Evolutionary conservation across 2,797 vertebrate genomes (phyloP), one percentile per base, ranked within the genome.

Genomic region (Scleropages formosus): DNA sequence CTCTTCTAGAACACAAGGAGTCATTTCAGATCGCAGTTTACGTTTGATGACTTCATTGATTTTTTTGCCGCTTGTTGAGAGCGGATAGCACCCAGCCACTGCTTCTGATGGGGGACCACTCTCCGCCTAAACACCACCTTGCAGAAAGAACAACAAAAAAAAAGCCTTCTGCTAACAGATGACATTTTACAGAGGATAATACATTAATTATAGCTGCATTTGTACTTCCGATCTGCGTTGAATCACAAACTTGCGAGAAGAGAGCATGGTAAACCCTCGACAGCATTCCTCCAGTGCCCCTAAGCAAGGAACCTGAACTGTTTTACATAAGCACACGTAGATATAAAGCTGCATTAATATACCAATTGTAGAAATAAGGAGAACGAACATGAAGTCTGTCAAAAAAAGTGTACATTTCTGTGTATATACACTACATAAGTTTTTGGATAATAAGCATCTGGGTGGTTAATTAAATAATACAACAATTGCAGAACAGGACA

Each of bases 31-130:
- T 53, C 67, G 80, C 87, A 90, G 88, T 92, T 90, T 87, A 89
- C 90, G 87, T 91, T 90, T 91, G 87, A 91, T 90, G 88, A 90
- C 86, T 88, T 87, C 92, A 92, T 93, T 90, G 91, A 93, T 91
- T 90, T 89, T 76, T n/a, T 49, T 70, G 69, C 53, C 76, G 77
- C 27, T 56, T 71, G 69, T 73, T 58, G 16, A 39, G 60, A 87
- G 81, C 84, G 76, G 77, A 83, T 80, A 82, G 82, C 84, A 80
- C 80, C 80, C 81, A 84, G 75, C 81, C 78, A 73, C 65, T 56
- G 64, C 53, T 69, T 61, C 31, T 61, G 70, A 67, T 61, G 63
- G 69, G 64, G 64, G 71, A 62, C 66, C 65, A 77, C 22, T 61
- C 49, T 26, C 60, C 22, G 4, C 74, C 72, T 76, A 72, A 76